Conservation (phyloP, 2,113 vertebrate genomes). For the Ivindomyrus marchei region DNA sequence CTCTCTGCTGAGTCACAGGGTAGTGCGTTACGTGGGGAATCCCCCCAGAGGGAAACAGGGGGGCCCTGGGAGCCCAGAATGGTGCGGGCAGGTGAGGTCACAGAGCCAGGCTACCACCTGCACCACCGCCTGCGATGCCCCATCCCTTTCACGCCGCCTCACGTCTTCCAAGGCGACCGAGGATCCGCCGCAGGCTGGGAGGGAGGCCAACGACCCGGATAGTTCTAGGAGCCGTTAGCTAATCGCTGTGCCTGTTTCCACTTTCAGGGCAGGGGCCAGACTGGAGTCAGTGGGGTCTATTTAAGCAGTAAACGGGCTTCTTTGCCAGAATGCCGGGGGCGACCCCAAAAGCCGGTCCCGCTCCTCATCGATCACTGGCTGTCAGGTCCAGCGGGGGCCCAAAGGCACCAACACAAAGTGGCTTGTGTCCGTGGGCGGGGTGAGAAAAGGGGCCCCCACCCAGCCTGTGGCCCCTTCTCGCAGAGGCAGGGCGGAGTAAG, state of each 20-base stretch:
- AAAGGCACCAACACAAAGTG: not conserved
- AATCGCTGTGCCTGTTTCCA: not conserved
- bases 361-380: not conserved
- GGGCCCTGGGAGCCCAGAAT: not conserved
- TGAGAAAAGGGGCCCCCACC: not conserved
- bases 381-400: not conserved
- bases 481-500: not conserved
- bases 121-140: not conserved
- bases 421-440: not conserved
- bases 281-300: not conserved
- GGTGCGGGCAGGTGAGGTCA: not conserved
- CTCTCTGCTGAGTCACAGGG: not conserved
- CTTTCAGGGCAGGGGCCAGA: not conserved
- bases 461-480: not conserved
- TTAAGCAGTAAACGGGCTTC: not conserved
- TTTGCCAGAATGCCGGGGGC: not conserved
- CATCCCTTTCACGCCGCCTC: not conserved
- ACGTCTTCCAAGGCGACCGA: not conserved
- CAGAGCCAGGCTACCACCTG: not conserved
- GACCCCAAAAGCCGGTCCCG: not conserved
- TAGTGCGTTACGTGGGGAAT: not conserved
- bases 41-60: not conserved
- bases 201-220: not conserved
- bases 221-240: not conserved
- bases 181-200: not conserved